Conservation (phyloP, 2,888 invertebrate genomes). For the Parnassius glacialis region DNA sequence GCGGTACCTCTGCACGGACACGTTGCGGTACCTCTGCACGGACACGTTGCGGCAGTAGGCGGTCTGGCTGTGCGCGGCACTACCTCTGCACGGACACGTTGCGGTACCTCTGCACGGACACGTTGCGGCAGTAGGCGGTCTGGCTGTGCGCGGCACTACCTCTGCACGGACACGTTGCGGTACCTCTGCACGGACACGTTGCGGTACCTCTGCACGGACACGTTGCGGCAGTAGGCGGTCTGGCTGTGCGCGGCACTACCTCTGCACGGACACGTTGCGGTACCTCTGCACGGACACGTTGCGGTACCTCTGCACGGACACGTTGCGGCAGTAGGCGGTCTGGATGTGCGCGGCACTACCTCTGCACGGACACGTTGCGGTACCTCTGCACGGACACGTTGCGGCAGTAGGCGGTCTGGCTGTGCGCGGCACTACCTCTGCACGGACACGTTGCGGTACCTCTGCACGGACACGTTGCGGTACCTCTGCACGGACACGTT, state of each 20-base stretch:
- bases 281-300: neutral
- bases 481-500: too few relatives aligned
- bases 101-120: slow-evolving; percentile 1
- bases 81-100: too few relatives aligned
- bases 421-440: too few relatives aligned
- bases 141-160: neutral
- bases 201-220: too few relatives aligned
- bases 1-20: neutral
- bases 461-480: too few relatives aligned
- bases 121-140: neutral
- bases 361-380: too few relatives aligned
- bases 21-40: too few relatives aligned
- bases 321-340: neutral
- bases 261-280: neutral
- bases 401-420: neutral
- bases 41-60: slow-evolving; percentile 40
- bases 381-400: neutral
- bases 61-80: too few relatives aligned
- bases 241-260: neutral
- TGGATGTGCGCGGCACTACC: too few relatives aligned
- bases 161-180: slow-evolving; percentile 1
- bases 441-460: too few relatives aligned
- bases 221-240: too few relatives aligned
- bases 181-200: neutral
- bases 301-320: slow-evolving; percentile 2